Percentiles rank a stretch among this genome's conserved stretches.
phyloP scores from a whole-genome alignment of 1,140 invertebrate genomes.

The Dufourea novaeangliae region DNA sequence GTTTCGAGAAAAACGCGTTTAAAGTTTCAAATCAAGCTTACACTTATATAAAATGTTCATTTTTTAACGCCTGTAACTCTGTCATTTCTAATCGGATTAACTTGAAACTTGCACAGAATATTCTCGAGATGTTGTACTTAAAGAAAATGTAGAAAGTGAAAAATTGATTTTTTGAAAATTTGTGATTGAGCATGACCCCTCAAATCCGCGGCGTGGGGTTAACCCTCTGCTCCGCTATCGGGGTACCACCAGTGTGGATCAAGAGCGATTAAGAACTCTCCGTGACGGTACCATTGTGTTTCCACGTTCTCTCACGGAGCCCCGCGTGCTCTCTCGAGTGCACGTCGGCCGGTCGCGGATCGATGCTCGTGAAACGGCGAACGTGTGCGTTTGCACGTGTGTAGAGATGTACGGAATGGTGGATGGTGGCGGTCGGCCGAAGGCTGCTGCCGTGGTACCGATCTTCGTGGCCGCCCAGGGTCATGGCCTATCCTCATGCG shows the following conservation, averaged over 20 bases:
- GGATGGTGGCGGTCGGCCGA: constrained; percentile 36
- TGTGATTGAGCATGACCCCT: too few relatives aligned
- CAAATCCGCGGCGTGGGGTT: background rate
- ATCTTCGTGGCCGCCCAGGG: constrained; percentile 77
- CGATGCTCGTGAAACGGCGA: constrained; percentile 5
- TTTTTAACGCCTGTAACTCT: too few relatives aligned
- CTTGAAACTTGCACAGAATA: too few relatives aligned
- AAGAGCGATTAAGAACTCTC: constrained; percentile 79
- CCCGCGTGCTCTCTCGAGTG: constrained; percentile 39
- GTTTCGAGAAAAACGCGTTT: too few relatives aligned
- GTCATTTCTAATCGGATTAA: too few relatives aligned
- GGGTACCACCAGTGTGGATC: constrained; percentile 76
- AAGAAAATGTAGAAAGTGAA: too few relatives aligned
- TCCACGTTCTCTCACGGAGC: constrained; percentile 60
- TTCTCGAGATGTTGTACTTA: too few relatives aligned
- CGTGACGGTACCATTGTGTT: constrained; percentile 78
- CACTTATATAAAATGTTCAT: too few relatives aligned
- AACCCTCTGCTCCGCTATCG: constrained; percentile 33
- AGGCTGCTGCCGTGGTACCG: constrained; percentile 61
- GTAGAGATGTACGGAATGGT: too few relatives aligned
- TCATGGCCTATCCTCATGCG: constrained; percentile 78
- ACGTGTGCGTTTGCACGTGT: constrained; percentile 45
- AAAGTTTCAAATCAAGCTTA: too few relatives aligned
- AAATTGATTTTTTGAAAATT: too few relatives aligned
- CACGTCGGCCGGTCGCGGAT: constrained; percentile 18